These are phyloP conservation scores for Amblyteles armatorius DNA, from an alignment of 2,888 invertebrate species.

Conservation along the genomic window DNA sequence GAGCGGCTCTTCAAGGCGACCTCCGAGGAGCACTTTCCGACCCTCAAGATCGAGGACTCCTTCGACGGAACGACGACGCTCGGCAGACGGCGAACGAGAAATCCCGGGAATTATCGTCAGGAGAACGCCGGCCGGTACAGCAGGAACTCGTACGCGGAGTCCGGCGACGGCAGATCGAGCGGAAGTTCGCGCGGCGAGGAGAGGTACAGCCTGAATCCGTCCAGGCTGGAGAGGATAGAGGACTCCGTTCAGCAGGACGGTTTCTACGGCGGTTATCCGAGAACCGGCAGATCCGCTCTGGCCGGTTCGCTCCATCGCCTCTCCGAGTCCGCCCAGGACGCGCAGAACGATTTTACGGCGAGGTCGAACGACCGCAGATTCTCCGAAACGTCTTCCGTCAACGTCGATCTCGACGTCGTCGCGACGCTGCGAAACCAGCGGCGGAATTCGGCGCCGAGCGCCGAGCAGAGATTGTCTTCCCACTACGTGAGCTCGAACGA, in stretches of 20 bases:
- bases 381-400: constrained; percentile 71
- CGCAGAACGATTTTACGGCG: constrained; percentile 66
- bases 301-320: constrained; percentile 43
- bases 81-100: constrained; percentile 78
- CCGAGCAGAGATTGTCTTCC: constrained; percentile 84
- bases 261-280: constrained; percentile 71
- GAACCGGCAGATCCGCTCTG: constrained; percentile 24
- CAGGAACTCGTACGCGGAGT: constrained; percentile 80
- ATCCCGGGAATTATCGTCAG: constrained; percentile 66
- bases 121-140: constrained; percentile 67
- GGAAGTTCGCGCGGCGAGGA: constrained; percentile 75
- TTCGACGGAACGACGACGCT: constrained; percentile 82
- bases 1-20: constrained; percentile 87
- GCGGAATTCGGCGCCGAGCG: constrained; percentile 79
- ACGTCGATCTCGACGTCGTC: constrained; percentile 74
- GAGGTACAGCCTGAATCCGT: constrained; percentile 76
- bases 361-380: constrained; percentile 73
- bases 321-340: constrained; percentile 60
- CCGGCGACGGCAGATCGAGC: constrained; percentile 60
- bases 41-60: constrained; percentile 79
- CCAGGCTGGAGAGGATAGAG: constrained; percentile 77
- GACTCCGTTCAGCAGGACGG: constrained; percentile 74
- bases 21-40: constrained; percentile 87
- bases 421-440: constrained; percentile 76
- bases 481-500: constrained; percentile 93